Conservation (phyloP, 1,140 invertebrate species). For the Dendroctonus valens region DNA sequence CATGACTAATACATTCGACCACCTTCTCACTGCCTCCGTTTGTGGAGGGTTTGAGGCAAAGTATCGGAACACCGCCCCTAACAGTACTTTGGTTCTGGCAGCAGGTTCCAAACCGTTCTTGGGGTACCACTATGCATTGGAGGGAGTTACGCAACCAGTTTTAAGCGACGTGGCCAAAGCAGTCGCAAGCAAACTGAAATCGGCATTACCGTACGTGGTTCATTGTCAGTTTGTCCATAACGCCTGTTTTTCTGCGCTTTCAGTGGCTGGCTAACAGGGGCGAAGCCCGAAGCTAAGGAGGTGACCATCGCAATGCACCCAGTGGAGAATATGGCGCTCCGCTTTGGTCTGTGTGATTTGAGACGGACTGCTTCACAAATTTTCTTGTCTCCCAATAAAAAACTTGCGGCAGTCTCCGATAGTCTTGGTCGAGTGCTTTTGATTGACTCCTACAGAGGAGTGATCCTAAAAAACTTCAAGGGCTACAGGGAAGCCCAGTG, state of each 20-base stretch:
- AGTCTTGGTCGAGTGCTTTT: conserved; percentile 82
- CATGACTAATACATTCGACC: conserved; percentile 79
- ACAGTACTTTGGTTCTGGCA: conserved; percentile 74
- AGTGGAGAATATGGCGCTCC: conserved; percentile 64
- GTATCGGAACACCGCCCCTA: conserved; percentile 71
- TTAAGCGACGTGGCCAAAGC: conserved; percentile 85
- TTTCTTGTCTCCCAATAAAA: conserved; percentile 74
- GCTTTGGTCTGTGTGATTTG: conserved; percentile 83
- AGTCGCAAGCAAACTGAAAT: conserved; percentile 85
- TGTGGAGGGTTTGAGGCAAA: conserved; percentile 73
- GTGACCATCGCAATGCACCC: conserved; percentile 53
- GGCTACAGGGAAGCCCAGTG: conserved; percentile 93
- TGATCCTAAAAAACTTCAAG: conserved; percentile 86
- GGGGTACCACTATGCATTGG: conserved; percentile 83
- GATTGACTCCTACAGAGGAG: conserved; percentile 76
- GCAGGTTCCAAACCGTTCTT: conserved; percentile 82
- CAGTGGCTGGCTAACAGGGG: conserved; percentile 62
- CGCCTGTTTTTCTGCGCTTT: background rate
- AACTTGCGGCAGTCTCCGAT: conserved; percentile 80
- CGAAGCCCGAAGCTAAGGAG: conserved; percentile 51
- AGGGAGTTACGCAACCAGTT: conserved; percentile 72
- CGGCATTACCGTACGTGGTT: conserved; percentile 75
- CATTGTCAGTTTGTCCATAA: background rate
- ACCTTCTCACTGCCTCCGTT: conserved; percentile 77
- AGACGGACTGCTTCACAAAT: conserved; percentile 71